These are phyloP conservation scores for Maccullochella peelii DNA, from an alignment of 2,113 vertebrate genomes.

Conservation along the genomic window DNA sequence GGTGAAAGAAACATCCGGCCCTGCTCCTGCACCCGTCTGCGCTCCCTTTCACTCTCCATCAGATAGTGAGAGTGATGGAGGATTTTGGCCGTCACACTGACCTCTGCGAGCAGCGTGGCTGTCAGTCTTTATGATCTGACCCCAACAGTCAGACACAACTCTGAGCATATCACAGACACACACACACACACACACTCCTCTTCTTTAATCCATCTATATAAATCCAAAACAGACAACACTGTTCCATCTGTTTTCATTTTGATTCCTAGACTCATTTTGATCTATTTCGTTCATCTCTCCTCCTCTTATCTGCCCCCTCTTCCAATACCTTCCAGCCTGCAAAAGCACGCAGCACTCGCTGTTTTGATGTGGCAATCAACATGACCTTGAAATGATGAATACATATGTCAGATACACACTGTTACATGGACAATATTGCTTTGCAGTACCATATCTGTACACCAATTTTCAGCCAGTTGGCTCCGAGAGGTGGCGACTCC, in stretches of 20 bases:
- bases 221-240: constrained; percentile 75
- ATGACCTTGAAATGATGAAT: constrained; percentile 41
- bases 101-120: constrained; percentile 45
- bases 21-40: constrained; percentile 12
- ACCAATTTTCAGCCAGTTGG: background rate
- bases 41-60: constrained; percentile 36
- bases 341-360: background rate
- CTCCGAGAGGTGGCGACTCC: constrained; percentile 2
- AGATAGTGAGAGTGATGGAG: constrained; percentile 47
- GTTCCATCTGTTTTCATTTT: constrained; percentile 82
- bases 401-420: constrained; percentile 1
- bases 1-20: constrained; percentile 17
- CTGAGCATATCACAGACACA: constrained; percentile 30
- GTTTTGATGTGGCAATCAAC: constrained; percentile 18
- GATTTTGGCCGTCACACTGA: constrained; percentile 51
- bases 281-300: constrained; percentile 42
- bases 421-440: background rate
- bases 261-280: constrained; percentile 62
- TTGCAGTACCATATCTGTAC: background rate
- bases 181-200: constrained; percentile 28
- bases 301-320: background rate
- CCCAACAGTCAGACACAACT: constrained; percentile 28
- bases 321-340: constrained; percentile 14
- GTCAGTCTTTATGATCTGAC: constrained; percentile 56
- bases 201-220: constrained; percentile 79